Evolutionary conservation across 2,888 invertebrate genomes (phyloP), one percentile per base, ranked within the genome.

Genomic region (Lathronympha strigana): DNA sequence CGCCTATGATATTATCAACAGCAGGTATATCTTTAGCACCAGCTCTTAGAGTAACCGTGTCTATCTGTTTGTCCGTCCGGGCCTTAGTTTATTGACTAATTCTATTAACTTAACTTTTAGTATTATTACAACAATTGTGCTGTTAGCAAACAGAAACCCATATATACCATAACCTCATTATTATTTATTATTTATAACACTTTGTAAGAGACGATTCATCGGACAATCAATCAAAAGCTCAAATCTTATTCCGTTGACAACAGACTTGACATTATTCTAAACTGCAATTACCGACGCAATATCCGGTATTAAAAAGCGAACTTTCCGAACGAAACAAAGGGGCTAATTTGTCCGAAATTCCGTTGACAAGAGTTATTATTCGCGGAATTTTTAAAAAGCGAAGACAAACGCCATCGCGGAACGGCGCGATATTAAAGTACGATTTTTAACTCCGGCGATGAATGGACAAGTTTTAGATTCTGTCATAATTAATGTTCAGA

Each of bases 281-380:
- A 40, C 40, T 28, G 31, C 40, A 5, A 61, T 51, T 43, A 15
- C 19, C 21, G 31, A 31, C 40, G 31, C 51, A 61, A 53, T 66
- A 53, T 61, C 53, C 53, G 61, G 23, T 33, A 57, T 50, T 49
- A 55, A 64, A 49, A 62, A 40, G 61, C 60, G 40, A 61, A 68
- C 50, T 81, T 83, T 77, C 71, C 61, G 63, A 70, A 71, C 63
- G 68, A 76, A 79, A 83, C 81, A 83, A 84, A 78, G 73, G 79
- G 72, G 76, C 80, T 80, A 82, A 83, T 84, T 84, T 82, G 81
- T 83, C 77, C 76, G 15, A 54, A 73, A 72, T 72, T 72, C 60
- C 72, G 71, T 69, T 70, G 70, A 66, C 70, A 68, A 66, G 53
- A 49, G 68, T 72, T 72, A 74, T 72, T 71, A 71, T 72, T 71